phyloP scores from a whole-genome alignment of 2,113 vertebrate species.

The Equus quagga region DNA sequence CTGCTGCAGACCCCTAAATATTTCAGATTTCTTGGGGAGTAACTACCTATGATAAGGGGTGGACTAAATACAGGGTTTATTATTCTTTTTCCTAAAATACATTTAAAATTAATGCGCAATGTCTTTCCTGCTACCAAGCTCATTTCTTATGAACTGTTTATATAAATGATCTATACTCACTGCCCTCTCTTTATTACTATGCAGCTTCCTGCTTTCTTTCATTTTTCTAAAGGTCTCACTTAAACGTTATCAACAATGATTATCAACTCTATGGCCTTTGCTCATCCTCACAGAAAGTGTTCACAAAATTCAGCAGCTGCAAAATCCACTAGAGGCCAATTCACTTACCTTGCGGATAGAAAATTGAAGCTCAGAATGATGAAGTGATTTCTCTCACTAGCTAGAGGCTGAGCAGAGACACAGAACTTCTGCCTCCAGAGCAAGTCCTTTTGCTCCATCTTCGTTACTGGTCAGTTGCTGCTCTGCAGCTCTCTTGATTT shows the following conservation, averaged over 20 bases:
- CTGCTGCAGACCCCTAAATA: neutral
- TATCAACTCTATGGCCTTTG: neutral
- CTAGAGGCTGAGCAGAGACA: neutral
- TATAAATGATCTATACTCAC: neutral
- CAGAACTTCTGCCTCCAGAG: neutral
- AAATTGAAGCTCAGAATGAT: neutral
- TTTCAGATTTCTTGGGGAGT: neutral
- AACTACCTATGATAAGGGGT: neutral
- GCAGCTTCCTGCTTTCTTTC: neutral
- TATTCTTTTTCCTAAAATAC: neutral
- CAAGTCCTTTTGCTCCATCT: neutral
- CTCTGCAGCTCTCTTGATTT: neutral
- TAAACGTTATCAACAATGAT: conserved; percentile 17
- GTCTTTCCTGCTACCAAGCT: neutral
- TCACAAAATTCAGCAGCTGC: neutral
- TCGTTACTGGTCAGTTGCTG: no score
- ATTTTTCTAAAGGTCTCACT: neutral
- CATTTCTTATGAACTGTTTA: neutral
- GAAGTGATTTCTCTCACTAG: neutral
- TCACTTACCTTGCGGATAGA: no score
- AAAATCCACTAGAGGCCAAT: neutral
- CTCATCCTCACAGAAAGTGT: neutral
- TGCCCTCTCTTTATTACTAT: neutral
- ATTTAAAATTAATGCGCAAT: neutral
- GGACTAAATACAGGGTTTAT: neutral